Conservation (phyloP, 1,140 invertebrate genomes). For the Achatina immaculata region DNA sequence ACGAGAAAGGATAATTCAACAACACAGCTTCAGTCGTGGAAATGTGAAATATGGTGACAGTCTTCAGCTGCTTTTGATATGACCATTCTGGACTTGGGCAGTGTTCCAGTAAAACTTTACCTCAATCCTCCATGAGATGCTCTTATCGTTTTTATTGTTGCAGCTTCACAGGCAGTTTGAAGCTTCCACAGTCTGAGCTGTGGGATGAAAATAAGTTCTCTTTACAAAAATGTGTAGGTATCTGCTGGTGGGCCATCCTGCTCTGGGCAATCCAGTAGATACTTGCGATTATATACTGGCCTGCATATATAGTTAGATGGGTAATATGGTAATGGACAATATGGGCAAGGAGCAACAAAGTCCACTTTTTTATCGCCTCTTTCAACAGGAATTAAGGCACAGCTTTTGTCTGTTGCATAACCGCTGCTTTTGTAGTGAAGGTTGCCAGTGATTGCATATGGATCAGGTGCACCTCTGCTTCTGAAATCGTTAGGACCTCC, state of each 20-base stretch:
- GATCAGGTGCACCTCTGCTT: not conserved
- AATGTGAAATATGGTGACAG: too few relatives aligned
- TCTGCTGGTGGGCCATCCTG: conserved; percentile 30
- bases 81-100: too few relatives aligned
- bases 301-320: conserved; percentile 19
- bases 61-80: too few relatives aligned
- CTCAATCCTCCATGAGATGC: too few relatives aligned
- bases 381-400: not conserved
- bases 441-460: not conserved
- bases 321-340: conserved; percentile 1
- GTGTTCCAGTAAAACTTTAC: too few relatives aligned
- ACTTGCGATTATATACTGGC: conserved; percentile 22
- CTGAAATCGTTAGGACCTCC: not conserved
- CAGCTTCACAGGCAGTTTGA: too few relatives aligned
- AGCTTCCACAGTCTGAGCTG: too few relatives aligned
- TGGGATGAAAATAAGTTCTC: not conserved
- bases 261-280: conserved; percentile 19
- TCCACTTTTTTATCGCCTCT: not conserved
- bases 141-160: too few relatives aligned
- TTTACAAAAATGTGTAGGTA: conserved; percentile 24
- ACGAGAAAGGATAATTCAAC: too few relatives aligned
- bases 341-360: not conserved
- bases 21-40: too few relatives aligned
- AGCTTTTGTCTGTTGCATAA: not conserved
- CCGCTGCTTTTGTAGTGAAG: not conserved